These are phyloP conservation scores for Orthosia incerta DNA, from an alignment of 2,888 invertebrate genomes.

Conservation along the genomic window DNA sequence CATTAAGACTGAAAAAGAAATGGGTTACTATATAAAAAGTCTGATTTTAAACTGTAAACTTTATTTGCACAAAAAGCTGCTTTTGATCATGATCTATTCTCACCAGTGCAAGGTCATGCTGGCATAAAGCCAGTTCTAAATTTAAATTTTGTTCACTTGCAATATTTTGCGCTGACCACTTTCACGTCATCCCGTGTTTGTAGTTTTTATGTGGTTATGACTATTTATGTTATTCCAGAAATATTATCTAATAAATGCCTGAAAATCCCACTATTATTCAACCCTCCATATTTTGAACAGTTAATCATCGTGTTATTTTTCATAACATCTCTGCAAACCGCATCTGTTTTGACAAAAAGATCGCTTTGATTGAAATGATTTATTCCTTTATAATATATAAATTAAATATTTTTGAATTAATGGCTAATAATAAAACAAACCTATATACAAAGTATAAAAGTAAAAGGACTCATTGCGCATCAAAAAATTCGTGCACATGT, in stretches of 20 bases:
- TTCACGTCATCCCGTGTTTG: slow-evolving; percentile 27
- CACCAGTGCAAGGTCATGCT: slow-evolving; percentile 78
- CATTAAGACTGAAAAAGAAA: neutral
- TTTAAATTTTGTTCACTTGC: slow-evolving; percentile 67
- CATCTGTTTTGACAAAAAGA: no score
- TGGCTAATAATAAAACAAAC: no score
- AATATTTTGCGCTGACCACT: slow-evolving; percentile 53
- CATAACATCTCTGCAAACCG: no score
- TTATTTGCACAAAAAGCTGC: slow-evolving; percentile 29
- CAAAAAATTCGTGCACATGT: no score
- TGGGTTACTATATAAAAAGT: neutral
- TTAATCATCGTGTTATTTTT: no score
- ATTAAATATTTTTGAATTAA: no score
- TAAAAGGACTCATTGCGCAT: no score
- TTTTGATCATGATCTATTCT: slow-evolving; percentile 65
- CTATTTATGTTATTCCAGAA: neutral
- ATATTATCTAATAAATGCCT: neutral
- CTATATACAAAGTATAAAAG: no score
- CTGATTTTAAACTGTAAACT: neutral
- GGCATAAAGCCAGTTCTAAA: slow-evolving; percentile 77
- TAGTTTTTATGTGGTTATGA: slow-evolving; percentile 14
- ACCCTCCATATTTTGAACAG: neutral
- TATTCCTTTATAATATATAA: no score
- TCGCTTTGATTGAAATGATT: no score
- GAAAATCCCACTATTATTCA: neutral